Evolutionary conservation across 2,113 vertebrate genomes (phyloP).

Genomic region (Noturus placidus): DNA sequence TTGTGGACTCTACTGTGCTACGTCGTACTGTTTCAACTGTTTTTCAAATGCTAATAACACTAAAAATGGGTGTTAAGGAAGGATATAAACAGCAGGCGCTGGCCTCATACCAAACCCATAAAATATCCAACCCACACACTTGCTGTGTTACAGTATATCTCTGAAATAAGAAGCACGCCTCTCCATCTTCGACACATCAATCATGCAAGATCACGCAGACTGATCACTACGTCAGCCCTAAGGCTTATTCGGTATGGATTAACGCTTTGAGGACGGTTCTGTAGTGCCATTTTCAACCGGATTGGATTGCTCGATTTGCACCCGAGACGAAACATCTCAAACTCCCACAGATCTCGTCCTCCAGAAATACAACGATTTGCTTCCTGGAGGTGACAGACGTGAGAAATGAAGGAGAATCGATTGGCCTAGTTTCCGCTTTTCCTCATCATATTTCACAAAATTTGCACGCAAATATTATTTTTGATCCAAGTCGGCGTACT

Average conservation of each 20-base stretch:
- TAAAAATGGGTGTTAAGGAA: neutral
- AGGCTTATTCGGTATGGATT: neutral
- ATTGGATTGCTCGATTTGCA: neutral
- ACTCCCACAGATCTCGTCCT: neutral
- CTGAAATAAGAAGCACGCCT: neutral
- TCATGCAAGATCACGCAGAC: neutral
- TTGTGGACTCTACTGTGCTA: neutral
- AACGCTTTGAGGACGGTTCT: neutral
- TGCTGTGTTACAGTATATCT: neutral
- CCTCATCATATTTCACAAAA: neutral
- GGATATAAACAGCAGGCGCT: neutral
- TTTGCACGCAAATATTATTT: neutral
- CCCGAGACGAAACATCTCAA: neutral
- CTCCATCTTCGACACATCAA: neutral
- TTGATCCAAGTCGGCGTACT: neutral
- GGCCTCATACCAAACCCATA: neutral
- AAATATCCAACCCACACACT: slow-evolving; percentile 21
- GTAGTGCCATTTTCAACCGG: neutral
- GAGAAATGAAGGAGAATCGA: neutral
- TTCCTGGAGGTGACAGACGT: neutral
- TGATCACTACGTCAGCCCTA: neutral
- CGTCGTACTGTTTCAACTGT: neutral
- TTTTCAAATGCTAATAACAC: neutral
- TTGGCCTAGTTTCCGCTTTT: neutral
- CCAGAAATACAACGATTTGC: neutral